Conservation (phyloP, 2,797 vertebrate genomes). For the Phrynocephalus forsythii region DNA sequence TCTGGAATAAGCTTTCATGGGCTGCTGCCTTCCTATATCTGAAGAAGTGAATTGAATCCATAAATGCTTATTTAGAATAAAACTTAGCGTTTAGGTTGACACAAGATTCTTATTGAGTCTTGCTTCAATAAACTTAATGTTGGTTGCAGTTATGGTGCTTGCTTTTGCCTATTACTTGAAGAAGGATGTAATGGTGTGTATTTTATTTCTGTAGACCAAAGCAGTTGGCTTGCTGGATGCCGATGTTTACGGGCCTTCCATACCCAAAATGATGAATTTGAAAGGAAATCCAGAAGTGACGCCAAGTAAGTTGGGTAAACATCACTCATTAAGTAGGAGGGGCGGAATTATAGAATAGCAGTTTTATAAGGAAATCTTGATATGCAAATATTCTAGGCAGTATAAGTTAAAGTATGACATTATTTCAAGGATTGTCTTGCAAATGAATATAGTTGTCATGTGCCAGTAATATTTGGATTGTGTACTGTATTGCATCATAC, state of each 20-base stretch:
- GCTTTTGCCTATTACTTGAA: not conserved
- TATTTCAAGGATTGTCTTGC: not conserved
- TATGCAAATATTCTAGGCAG: not conserved
- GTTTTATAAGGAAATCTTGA: not conserved
- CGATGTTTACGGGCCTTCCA: slow-evolving; percentile 92
- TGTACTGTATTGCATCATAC: not conserved
- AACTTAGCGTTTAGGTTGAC: not conserved
- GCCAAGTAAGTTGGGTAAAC: slow-evolving; percentile 80
- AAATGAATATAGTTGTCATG: not conserved
- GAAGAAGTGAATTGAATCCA: no score
- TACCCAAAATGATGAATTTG: slow-evolving; percentile 97
- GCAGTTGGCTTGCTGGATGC: slow-evolving; percentile 92
- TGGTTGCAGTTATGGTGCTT: not conserved
- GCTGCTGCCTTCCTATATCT: no score
- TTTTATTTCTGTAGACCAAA: slow-evolving; percentile 80
- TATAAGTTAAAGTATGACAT: not conserved
- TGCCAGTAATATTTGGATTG: not conserved
- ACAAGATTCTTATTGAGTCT: not conserved
- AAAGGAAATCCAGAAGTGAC: slow-evolving; percentile 92
- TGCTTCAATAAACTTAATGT: slow-evolving; percentile 5
- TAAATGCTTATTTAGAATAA: not conserved
- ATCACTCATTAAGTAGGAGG: slow-evolving; percentile 32
- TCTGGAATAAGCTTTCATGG: no score
- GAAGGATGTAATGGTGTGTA: not conserved
- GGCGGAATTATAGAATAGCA: not conserved